Evolutionary conservation across 2,888 invertebrate genomes (phyloP), one percentile per base, ranked within the genome.

Genomic region (Adelphocoris suturalis): DNA sequence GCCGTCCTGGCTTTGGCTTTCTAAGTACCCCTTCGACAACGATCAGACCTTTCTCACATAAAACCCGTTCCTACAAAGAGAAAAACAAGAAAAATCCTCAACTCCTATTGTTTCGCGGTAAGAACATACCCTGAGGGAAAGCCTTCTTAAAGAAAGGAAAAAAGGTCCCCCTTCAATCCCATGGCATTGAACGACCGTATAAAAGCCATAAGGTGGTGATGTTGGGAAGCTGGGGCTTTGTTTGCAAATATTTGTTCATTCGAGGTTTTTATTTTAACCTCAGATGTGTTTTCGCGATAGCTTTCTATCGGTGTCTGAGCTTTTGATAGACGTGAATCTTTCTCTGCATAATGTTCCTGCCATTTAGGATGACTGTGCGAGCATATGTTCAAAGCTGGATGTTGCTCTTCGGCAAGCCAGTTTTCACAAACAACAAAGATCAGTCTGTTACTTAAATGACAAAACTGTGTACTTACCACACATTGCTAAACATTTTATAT

Each of bases 121-220:
- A 1, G 19, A 16, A 16, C 57, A 5, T n/a, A 16, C 5, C 16
- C 16, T 1, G 14, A 7, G n/a, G 57, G n/a, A 0, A 7, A 2
- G n/a, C 16, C n/a, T 5, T 5, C n/a, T 57, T n/a, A 2, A n/a
- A 14, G n/a, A 5, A 57, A 57, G 5, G 19, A n/a, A 57, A n/a
- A n/a, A 57, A 57, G 5, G 52, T 12, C 16, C n/a, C n/a, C 57
- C n/a, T 57, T 57, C 57, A n/a, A 57, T 57, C 57, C 5, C n/a
- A 16, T 16, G 57, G 57, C 16, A 57, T 57, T 57, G 57, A 57
- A 0, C 16, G 37, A n/a, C 57, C 16, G 2, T 16, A 57, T 57
- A 57, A 14, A 57, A n/a, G 57, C 57, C n/a, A 57, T 52, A n/a
- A 57, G 57, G n/a, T 16, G 57, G 57, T n/a, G 57, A 57, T 57